Evolutionary conservation across 2,888 invertebrate species (phyloP), one percentile per base, ranked within the genome.

Genomic region (Dryobotodes eremita): DNA sequence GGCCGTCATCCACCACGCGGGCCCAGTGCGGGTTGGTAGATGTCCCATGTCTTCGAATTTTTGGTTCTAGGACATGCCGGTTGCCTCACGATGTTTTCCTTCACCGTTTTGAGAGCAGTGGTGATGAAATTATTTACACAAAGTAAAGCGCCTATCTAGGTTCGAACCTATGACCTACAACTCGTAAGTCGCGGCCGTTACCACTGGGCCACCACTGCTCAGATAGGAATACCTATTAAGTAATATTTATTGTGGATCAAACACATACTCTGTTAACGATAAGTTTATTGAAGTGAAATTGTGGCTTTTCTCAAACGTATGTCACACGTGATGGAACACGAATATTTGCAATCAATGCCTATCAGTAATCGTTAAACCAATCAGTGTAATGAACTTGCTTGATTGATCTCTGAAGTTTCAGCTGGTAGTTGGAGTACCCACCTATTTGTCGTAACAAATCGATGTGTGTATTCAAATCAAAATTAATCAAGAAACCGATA

Each of bases 351-450:
- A 75, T 80, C 26, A 62, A 68, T 61, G 55, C 13, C 79, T 71
- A 81, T 83, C 65, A 55, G 53, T 55, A 55, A 55, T 48, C 42
- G 46, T 20, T 15, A 42, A 26, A 20, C 15, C 75, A 69, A 72
- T 80, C 68, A 72, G 59, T 50, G 23, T 65, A 69, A 48, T 71
- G 48, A 70, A 76, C 75, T 68, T 57, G 71, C 71, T 81, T 76
- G 71, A 81, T 64, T 82, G 71, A 82, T 72, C 64, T 42, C 73
- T 73, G 84, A 69, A 64, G 76, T 79, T 50, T 50, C 53, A 70
- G n/a, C 23, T 50, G n/a, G 23, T 85, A 69, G 75, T 85, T 83
- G 76, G 73, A 20, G 55, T 62, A 5, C 17, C 15, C 57, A 62
- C 31, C 55, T 55, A 57, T 55, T 68, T 65, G 53, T 61, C 2